Conservation (phyloP, 2,797 vertebrate genomes). For the Sebastes jordani region DNA sequence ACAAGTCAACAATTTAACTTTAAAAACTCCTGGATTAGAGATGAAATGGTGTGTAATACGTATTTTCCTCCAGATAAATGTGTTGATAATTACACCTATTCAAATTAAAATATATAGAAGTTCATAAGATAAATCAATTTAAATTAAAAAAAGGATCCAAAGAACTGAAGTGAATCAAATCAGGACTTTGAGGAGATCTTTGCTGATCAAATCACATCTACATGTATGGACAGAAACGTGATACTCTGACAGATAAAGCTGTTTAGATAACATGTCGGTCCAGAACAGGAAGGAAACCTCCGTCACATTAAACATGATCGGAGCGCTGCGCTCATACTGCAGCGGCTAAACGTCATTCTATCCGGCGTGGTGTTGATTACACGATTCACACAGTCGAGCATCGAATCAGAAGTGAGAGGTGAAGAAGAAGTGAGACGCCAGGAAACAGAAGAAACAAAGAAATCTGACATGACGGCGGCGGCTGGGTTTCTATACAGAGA, state of each 20-base stretch:
- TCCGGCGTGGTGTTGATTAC: constrained; percentile 46
- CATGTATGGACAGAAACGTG: background rate
- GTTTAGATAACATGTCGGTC: background rate
- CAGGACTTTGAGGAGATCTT: too few relatives aligned
- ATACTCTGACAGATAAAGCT: background rate
- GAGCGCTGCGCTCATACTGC: background rate
- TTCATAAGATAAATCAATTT: too few relatives aligned
- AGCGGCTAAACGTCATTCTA: background rate
- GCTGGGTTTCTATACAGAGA: background rate
- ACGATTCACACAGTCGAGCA: constrained; percentile 22
- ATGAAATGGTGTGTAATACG: too few relatives aligned
- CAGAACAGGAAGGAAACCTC: background rate
- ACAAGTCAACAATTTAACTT: too few relatives aligned
- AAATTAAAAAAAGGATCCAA: too few relatives aligned
- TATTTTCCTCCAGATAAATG: too few relatives aligned
- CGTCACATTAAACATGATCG: background rate
- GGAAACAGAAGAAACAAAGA: constrained; percentile 23
- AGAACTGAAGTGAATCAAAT: too few relatives aligned
- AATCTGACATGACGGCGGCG: background rate
- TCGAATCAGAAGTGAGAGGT: constrained; percentile 35
- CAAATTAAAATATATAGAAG: too few relatives aligned
- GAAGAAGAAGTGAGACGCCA: constrained; percentile 37
- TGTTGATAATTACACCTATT: too few relatives aligned
- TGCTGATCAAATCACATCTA: too few relatives aligned
- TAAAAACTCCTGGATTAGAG: too few relatives aligned